A percentile compares a stretch with the other conserved stretches of the same genome.
phyloP scores from a whole-genome alignment of 2,888 invertebrate genomes.

The Leptopilina drosophilae region DNA sequence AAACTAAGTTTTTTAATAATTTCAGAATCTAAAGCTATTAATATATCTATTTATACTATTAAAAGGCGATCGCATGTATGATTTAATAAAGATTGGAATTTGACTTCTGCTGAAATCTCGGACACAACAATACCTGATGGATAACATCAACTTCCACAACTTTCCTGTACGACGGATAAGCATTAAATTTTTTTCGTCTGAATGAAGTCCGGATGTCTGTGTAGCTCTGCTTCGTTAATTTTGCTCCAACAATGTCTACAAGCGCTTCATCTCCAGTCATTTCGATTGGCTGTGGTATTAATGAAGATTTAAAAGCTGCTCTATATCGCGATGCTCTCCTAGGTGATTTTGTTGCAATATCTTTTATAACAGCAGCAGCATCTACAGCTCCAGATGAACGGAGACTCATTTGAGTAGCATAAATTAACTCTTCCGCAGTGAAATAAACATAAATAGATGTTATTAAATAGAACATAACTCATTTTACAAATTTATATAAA shows the following conservation, averaged over 20 bases:
- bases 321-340: slow-evolving; percentile 43
- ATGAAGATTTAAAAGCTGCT: slow-evolving; percentile 31
- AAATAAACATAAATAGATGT: not conserved
- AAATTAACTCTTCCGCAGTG: slow-evolving; percentile 44
- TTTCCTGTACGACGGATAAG: slow-evolving; percentile 45
- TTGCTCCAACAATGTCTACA: slow-evolving; percentile 45
- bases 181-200: slow-evolving; percentile 10
- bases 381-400: slow-evolving; percentile 52
- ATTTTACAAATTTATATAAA: not conserved
- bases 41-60: slow-evolving; percentile 18
- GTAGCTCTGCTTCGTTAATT: slow-evolving; percentile 36
- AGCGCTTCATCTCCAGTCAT: slow-evolving; percentile 42
- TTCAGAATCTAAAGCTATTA: not conserved
- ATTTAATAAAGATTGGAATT: slow-evolving; percentile 33
- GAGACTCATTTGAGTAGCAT: slow-evolving; percentile 54
- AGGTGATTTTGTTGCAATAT: slow-evolving; percentile 44
- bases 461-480: not conserved
- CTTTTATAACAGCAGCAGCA: slow-evolving; percentile 49
- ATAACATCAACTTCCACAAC: slow-evolving; percentile 48
- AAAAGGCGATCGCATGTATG: slow-evolving; percentile 20
- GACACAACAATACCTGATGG: slow-evolving; percentile 28
- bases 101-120: slow-evolving; percentile 13
- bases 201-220: not conserved
- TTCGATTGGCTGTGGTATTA: slow-evolving; percentile 9
- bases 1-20: not conserved